Conservation (phyloP, 2,888 invertebrate genomes). For the Drosophila siamana region DNA sequence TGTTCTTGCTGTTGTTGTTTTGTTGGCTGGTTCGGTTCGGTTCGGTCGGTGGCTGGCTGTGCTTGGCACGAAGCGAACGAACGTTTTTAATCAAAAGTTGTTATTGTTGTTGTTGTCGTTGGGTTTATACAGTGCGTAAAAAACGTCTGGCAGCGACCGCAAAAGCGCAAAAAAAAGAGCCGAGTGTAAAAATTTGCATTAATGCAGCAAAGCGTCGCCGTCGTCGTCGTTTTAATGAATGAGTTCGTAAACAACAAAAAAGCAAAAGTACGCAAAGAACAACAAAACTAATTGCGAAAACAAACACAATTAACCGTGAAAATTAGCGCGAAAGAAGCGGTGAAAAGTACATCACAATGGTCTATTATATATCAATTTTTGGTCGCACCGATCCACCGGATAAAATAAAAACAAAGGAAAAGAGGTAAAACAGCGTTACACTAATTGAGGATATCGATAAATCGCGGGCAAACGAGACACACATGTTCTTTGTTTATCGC, state of each 20-base stretch:
- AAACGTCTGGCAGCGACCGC: conserved; percentile 46
- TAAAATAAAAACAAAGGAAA: conserved; percentile 79
- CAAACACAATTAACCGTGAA: conserved; percentile 61
- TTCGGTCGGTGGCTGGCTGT: conserved; percentile 63
- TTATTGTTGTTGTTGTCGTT: conserved; percentile 11
- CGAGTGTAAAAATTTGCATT: conserved; percentile 73
- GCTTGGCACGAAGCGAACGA: conserved; percentile 73
- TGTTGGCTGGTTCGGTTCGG: conserved; percentile 20
- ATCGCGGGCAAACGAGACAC: not conserved
- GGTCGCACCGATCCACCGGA: conserved; percentile 83
- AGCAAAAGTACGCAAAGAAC: conserved; percentile 29
- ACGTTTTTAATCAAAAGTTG: conserved; percentile 64
- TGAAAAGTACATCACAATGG: conserved; percentile 71
- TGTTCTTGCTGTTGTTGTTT: conserved; percentile 43
- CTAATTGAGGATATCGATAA: not conserved
- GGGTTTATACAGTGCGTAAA: conserved; percentile 66
- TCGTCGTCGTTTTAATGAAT: conserved; percentile 64
- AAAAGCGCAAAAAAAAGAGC: conserved; percentile 27
- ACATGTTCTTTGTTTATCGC: not conserved
- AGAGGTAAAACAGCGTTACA: conserved; percentile 70
- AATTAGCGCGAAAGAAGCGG: conserved; percentile 42
- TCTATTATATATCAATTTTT: conserved; percentile 84
- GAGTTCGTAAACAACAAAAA: conserved; percentile 54
- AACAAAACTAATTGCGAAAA: conserved; percentile 64
- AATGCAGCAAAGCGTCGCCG: conserved; percentile 50